Evolutionary conservation across 2,113 vertebrate species (phyloP), one percentile per base, ranked within the genome.

Genomic region (Atherinomorus stipes): DNA sequence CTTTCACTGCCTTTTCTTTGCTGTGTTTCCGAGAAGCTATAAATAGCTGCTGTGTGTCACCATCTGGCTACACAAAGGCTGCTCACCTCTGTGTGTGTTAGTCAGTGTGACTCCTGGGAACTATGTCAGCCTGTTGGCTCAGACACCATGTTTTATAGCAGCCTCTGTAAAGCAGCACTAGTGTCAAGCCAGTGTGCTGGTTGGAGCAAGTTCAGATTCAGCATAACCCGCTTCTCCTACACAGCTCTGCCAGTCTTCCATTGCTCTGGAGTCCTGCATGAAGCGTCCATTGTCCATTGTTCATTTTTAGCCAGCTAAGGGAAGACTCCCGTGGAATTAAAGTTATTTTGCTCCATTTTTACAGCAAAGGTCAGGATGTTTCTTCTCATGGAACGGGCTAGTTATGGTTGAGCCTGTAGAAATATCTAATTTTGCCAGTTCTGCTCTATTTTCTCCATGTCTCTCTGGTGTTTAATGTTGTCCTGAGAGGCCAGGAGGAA

Each of bases 1-100:
- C 64, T 70, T 54, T 65, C 70, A 51, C 45, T 45, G 34, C 67
- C 61, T 77, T 64, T 77, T 67, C 74, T 74, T 67, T 68, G 26
- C 56, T 56, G 21, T 51, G 51, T 28, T 62, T 66, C 40, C 15
- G 13, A 56, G 68, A 50, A 22, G 45, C 80, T 81, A 84, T 79
- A 84, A 88, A 89, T 91, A 90, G 63, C 59, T 16, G 12, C 58
- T 81, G 56, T 69, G 60, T 91, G 84, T 87, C 82, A 89, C 85
- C 87, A 89, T 89, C 84, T 89, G 90, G 76, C 80, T 85, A 78
- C 76, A 90, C 70, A 66, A 79, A 85, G 78, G 65, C 78, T 68
- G 82, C 78, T 78, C 84, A 89, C 85, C 87, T 88, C 85, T 87
- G 81, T 83, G 52, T 80, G 80, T 68, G 71, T 65, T 83, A 85